A percentile compares a stretch with the other conserved stretches of the same genome.
phyloP scores from a whole-genome alignment of 2,113 vertebrate species.

The Phocoena phocoena region DNA sequence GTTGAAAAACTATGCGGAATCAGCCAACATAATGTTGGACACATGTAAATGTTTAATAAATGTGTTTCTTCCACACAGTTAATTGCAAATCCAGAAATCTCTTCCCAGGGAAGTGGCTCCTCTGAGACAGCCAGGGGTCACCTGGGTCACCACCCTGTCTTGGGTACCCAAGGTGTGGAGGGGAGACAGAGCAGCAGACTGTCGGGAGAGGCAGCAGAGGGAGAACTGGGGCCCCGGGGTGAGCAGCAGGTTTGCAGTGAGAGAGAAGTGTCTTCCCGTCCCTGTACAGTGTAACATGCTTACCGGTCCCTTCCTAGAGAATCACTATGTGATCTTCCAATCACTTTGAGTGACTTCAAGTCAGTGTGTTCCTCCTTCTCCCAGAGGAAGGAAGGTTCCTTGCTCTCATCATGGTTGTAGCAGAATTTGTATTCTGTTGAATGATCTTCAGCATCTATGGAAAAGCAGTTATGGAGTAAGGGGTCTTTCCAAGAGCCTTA shows the following conservation, averaged over 20 bases:
- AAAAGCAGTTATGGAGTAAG: background rate
- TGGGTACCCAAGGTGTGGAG: background rate
- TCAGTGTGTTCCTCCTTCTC: background rate
- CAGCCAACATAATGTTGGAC: background rate
- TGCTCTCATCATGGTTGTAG: background rate
- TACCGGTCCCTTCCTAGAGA: background rate
- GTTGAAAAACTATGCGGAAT: background rate
- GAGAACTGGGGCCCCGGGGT: too few relatives aligned
- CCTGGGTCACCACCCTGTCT: background rate
- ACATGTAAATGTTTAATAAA: background rate
- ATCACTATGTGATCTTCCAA: too few relatives aligned
- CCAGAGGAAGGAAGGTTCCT: background rate
- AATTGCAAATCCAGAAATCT: background rate
- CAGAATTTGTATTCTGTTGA: background rate
- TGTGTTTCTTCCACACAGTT: background rate
- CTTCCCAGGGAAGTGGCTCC: background rate
- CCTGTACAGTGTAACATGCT: background rate
- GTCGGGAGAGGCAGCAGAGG: background rate
- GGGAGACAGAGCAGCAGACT: background rate
- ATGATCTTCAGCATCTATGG: background rate
- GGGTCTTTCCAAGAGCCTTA: background rate
- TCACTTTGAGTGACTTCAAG: background rate
- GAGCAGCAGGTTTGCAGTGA: background rate
- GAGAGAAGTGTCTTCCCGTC: background rate
- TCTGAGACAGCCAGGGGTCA: background rate